Base-by-base conservation (phyloP, 2,797 vertebrate species). In the Lithobates sylvaticus region DNA sequence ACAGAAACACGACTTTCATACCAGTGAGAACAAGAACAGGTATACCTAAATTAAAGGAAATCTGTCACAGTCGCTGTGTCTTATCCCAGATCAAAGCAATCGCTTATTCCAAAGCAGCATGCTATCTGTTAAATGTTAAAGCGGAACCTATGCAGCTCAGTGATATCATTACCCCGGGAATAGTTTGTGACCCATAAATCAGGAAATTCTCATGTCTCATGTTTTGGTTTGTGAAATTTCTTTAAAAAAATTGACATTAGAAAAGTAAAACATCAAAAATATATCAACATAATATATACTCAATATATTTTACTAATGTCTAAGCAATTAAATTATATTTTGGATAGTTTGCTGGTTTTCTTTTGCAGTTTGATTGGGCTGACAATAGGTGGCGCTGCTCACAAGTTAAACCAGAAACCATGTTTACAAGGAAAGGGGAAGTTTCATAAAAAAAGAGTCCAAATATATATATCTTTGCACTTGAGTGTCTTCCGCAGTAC, bases 301-400 rank as follows among this genome's bases (percentile, higher is more conserved):
- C 18, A 9, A 2, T 8, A 61, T 61, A 21, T 23, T 23, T 61
- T 23, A 61, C 18, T n/a, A 23, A 61, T 7, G 21, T 4, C 1
- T 61, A 61, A 39, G 8, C 7, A 39, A 8, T 39, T 39, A 39
- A 39, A 39, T 6, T 1, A 58, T 18, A 3, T 1, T 58, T 58
- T 61, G 5, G 5, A 23, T 21, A 23, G 8, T 61, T 61, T 21
- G 54, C 21, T 47, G 12, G 44, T 18, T 32, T 2, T 36, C 47
- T 12, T 34, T 44, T 29, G 26, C 8, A 78, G 50, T 79, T 61
- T 27, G 21, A 6, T 15, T 7, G 1, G 67, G 32, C 15, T 5
- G 32, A 78, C 86, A 87, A 76, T 84, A 79, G 86, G 64, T 70
- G 86, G 69, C 44, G 13, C 86, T 75, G 29, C 58, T 69, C 27